phyloP scores from a whole-genome alignment of 2,797 vertebrate species.

The Lemur catta region DNA sequence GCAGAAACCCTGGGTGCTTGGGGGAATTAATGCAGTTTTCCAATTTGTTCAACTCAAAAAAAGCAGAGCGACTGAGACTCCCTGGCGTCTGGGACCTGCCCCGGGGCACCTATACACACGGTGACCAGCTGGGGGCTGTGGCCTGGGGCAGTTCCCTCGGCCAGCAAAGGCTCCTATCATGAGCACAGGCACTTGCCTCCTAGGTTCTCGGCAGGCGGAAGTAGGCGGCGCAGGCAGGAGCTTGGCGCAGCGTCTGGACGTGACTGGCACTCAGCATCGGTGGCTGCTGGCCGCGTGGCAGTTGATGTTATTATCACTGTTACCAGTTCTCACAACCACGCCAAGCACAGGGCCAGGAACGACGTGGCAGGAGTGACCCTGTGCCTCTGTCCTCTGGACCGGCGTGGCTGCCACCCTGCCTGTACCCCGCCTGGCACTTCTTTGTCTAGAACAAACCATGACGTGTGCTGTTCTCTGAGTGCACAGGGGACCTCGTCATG shows the following conservation, averaged over 20 bases:
- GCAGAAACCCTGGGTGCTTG: too few relatives aligned
- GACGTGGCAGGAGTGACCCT: fast-evolving
- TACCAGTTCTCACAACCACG: neutral
- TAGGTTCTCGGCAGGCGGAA: too few relatives aligned
- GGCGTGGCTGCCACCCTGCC: fast-evolving
- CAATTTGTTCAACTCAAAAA: too few relatives aligned
- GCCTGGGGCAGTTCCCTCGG: too few relatives aligned
- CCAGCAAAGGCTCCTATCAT: too few relatives aligned
- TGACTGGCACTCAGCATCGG: neutral
- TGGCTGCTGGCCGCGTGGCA: neutral
- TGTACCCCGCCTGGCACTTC: neutral
- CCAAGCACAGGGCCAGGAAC: neutral
- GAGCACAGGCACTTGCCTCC: too few relatives aligned
- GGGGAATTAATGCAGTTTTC: neutral
- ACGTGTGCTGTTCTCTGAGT: neutral
- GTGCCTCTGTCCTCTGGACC: too few relatives aligned
- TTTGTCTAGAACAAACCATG: neutral
- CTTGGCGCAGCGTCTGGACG: too few relatives aligned
- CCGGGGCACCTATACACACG: fast-evolving
- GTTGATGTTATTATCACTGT: too few relatives aligned
- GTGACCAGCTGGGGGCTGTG: too few relatives aligned
- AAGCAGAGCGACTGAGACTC: neutral
- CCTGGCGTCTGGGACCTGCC: too few relatives aligned
- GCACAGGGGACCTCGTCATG: fast-evolving
- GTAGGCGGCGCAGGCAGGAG: fast-evolving